Percentiles rank a stretch among this genome's conserved stretches.
phyloP scores from a whole-genome alignment of 2,888 invertebrate genomes.

The Cheilosia vernalis region DNA sequence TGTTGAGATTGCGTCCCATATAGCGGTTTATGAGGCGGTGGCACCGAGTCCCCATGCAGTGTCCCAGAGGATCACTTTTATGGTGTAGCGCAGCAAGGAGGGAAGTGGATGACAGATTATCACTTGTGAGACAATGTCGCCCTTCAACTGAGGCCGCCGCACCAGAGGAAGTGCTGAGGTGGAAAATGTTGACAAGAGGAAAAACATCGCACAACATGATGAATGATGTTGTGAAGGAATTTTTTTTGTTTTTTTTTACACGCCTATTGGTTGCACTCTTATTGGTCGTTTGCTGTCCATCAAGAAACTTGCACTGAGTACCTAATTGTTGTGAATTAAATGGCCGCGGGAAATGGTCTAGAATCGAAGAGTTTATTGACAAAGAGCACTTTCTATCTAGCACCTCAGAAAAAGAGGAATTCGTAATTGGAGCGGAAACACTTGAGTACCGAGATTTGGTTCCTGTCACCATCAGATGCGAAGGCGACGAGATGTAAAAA shows the following conservation, averaged over 20 bases:
- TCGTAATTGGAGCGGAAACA: background rate
- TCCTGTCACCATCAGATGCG: no score
- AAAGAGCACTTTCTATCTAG: background rate
- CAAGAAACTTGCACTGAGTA: background rate
- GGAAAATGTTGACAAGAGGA: conserved; percentile 20
- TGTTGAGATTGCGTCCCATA: conserved; percentile 40
- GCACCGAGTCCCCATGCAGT: background rate
- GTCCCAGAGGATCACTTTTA: conserved; percentile 3
- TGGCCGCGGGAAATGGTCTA: background rate
- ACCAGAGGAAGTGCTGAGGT: conserved; percentile 20
- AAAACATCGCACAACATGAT: conserved; percentile 49
- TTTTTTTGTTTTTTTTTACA: conserved; percentile 8
- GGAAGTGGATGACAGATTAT: conserved; percentile 57
- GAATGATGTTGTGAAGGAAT: conserved; percentile 30
- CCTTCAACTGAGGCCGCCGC: conserved; percentile 24
- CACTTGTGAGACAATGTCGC: conserved; percentile 57
- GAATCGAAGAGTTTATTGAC: background rate
- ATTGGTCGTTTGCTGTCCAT: background rate
- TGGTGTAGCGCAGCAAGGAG: conserved; percentile 8
- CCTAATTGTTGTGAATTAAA: background rate
- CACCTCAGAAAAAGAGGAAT: background rate
- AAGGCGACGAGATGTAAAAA: no score
- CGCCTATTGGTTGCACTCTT: background rate
- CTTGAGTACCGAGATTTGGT: no score
- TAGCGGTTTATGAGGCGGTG: conserved; percentile 3